Conservation (phyloP, 2,113 vertebrate genomes). For the Mustela nigripes region DNA sequence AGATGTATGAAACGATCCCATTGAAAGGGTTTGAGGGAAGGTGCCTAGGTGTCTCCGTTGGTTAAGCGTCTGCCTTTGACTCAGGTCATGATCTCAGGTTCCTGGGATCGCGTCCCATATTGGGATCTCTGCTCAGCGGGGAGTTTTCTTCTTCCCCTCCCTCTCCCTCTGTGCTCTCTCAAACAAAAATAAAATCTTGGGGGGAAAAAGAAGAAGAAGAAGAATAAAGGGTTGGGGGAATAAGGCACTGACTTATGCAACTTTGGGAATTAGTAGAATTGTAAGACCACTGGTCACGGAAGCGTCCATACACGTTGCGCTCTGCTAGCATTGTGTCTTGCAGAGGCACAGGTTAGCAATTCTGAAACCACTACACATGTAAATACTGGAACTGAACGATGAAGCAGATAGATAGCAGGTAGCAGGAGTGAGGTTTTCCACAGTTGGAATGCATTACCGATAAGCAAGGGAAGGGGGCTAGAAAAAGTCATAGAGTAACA, state of each 20-base stretch:
- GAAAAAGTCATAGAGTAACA: background rate
- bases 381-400: background rate
- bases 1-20: background rate
- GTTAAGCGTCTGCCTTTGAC: too few relatives aligned
- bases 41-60: too few relatives aligned
- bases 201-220: too few relatives aligned
- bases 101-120: too few relatives aligned
- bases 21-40: background rate
- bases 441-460: background rate
- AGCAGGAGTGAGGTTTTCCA: background rate
- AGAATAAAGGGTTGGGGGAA: background rate
- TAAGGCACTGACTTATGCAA: background rate
- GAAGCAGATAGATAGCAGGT: background rate
- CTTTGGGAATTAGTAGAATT: background rate
- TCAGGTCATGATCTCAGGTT: too few relatives aligned
- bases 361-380: background rate
- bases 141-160: too few relatives aligned
- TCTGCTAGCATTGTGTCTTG: background rate
- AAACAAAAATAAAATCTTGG: too few relatives aligned
- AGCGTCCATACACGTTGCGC: rapidly evolving
- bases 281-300: background rate
- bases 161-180: too few relatives aligned
- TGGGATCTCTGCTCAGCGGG: too few relatives aligned
- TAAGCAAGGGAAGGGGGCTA: background rate
- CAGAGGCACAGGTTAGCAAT: background rate